Base-by-base conservation (phyloP, 1,140 invertebrate species). In the Parapsyche elsis region DNA sequence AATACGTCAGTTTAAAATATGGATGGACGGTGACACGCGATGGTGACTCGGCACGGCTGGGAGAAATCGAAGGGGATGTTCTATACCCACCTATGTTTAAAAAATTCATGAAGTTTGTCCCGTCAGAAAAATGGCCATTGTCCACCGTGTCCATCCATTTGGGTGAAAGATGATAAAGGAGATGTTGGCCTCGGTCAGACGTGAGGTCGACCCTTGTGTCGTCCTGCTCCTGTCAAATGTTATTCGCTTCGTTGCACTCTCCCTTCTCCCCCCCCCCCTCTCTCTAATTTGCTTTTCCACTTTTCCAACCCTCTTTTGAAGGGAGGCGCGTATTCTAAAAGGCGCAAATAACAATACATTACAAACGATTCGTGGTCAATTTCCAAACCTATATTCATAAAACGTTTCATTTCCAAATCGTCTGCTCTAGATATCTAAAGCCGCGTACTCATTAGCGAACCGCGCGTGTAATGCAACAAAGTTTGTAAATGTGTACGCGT, bases 21-120 rank as follows among this genome's bases (percentile, higher is more conserved):
- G 61, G 61, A 67, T 67, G 19, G 61, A 67, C 24, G 24, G 19
- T 67, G 61, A 67, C 61, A 67, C 24, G 21, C 61, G 24, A 30
- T 5, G 12, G 5, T 5, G 12, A 12, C 5, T 12, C 61, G 4
- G 61, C 26, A 7, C 5, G 30, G 30, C 2, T 38, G 30, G 30
- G 30, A 38, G 7, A 38, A 4, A 38, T 38, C 7, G 1, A 26
- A 5, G 7, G 70, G 9, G 67, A 23, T 9, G 14, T 71, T 14
- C 1, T 71, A 26, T 19, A 2, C 30, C 30, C n/a, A n/a, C n/a
- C n/a, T n/a, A n/a, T n/a, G n/a, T n/a, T n/a, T 71, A 5, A 71
- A 71, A 71, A 71, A 71, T 71, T 71, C 70, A 71, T 45, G 70
- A 38, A 38, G 14, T 71, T 71, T 71, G 70, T 71, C 70, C 26